phyloP scores from a whole-genome alignment of 2,888 invertebrate genomes.

The Glaucopsyche alexis region DNA sequence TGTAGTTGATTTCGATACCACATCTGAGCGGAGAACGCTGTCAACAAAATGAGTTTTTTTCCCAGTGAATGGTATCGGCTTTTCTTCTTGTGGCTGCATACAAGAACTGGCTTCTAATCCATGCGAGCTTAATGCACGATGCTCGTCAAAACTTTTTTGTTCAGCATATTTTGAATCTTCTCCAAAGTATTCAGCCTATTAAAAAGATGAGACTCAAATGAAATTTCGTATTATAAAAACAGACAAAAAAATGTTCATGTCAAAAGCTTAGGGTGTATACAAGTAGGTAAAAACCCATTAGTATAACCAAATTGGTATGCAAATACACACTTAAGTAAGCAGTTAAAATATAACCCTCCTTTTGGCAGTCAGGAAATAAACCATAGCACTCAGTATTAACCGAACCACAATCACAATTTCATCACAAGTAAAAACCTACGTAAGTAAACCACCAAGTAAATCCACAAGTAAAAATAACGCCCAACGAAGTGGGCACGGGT shows the following conservation, averaged over 20 bases:
- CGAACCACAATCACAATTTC: no score
- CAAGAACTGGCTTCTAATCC: conserved; percentile 48
- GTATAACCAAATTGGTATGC: no score
- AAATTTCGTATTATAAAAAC: background rate
- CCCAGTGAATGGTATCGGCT: conserved; percentile 47
- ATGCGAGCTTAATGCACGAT: conserved; percentile 43
- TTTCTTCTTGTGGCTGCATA: conserved; percentile 47
- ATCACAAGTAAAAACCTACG: no score
- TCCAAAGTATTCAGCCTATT: conserved; percentile 64
- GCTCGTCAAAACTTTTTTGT: conserved; percentile 43
- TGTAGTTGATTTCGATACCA: conserved; percentile 73
- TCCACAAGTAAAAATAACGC: no score
- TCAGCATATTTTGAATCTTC: conserved; percentile 57
- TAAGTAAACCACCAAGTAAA: no score
- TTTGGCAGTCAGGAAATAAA: no score
- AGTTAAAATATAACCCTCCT: no score
- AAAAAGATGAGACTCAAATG: conserved; percentile 28
- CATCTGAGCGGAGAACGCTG: conserved; percentile 56
- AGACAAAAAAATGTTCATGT: background rate
- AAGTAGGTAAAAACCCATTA: no score
- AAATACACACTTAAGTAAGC: no score
- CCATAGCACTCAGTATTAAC: no score
- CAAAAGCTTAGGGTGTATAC: no score
- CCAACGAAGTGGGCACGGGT: no score
- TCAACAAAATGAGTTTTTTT: conserved; percentile 63